phyloP scores from a whole-genome alignment of 2,888 invertebrate genomes.

The Amiota communis region DNA sequence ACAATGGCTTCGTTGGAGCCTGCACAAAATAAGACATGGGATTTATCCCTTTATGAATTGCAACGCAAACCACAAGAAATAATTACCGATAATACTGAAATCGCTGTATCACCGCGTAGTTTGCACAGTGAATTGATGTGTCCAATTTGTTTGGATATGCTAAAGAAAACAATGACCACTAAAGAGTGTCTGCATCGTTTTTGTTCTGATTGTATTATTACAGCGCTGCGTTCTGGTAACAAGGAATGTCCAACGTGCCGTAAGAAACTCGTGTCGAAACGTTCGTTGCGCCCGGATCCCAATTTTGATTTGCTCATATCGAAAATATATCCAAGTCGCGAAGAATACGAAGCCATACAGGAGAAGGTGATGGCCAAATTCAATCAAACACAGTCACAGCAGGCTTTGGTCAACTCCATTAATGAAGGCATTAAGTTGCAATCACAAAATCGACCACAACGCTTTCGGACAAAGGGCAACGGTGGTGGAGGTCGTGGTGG shows the following conservation, averaged over 20 bases:
- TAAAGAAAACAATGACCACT: conserved; percentile 99
- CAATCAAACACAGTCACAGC: conserved; percentile 94
- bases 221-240: conserved; percentile 96
- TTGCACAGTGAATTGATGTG: conserved; percentile 98
- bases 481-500: no score
- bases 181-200: conserved; percentile 99
- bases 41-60: conserved; percentile 94
- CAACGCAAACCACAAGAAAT: conserved; percentile 97
- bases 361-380: conserved; percentile 87
- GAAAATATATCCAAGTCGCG: conserved; percentile 96
- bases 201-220: conserved; percentile 98
- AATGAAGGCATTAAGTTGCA: conserved; percentile 95
- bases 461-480: conserved; percentile 76
- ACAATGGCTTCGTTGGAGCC: conserved; percentile 82
- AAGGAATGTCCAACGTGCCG: conserved; percentile 99
- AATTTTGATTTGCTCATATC: conserved; percentile 98
- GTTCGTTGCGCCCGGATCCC: conserved; percentile 96
- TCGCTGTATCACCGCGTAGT: conserved; percentile 93
- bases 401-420: conserved; percentile 92
- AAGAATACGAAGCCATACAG: conserved; percentile 97
- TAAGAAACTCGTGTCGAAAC: conserved; percentile 97
- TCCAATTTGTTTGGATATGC: conserved; percentile 98
- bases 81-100: conserved; percentile 95
- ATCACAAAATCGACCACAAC: conserved; percentile 88
- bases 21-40: conserved; percentile 95